These are phyloP conservation scores for Ariopsis seemanni DNA, from an alignment of 2,113 vertebrate species.

Conservation along the genomic window DNA sequence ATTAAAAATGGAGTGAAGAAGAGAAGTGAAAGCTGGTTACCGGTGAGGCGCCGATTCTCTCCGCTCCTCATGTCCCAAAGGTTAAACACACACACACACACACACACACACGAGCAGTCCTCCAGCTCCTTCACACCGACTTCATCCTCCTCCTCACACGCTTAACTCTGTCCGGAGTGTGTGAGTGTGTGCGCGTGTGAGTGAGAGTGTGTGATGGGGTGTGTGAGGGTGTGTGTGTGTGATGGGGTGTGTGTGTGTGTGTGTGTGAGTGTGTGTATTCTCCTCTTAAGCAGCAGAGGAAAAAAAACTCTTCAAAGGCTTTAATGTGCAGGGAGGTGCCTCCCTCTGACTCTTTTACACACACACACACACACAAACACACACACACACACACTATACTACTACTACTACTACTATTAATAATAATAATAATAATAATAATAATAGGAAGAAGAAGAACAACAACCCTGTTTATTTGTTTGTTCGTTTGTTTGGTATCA, in stretches of 20 bases:
- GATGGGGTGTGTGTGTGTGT: not conserved
- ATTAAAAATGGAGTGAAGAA: not conserved
- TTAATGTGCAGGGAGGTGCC: slow-evolving; percentile 59
- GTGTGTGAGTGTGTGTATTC: slow-evolving; percentile 34
- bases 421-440: not conserved
- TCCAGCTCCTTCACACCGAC: not conserved
- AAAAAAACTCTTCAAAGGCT: slow-evolving; percentile 56
- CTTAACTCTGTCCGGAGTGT: slow-evolving; percentile 40
- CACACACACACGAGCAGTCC: slow-evolving; percentile 4
- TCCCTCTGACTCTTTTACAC: slow-evolving; percentile 51
- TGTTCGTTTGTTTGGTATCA: not conserved
- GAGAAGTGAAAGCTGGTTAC: slow-evolving; percentile 5
- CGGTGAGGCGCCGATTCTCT: slow-evolving; percentile 7
- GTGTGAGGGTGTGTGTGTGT: not conserved
- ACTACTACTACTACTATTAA: not conserved
- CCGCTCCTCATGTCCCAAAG: slow-evolving; percentile 24
- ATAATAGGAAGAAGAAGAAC: not conserved
- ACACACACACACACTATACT: not conserved
- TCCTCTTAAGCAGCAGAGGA: slow-evolving; percentile 41
- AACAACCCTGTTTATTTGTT: too few relatives aligned
- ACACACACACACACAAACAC: slow-evolving; percentile 18
- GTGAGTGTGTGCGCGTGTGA: not conserved
- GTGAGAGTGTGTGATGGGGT: not conserved
- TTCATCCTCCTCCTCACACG: slow-evolving; percentile 2
- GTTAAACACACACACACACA: not conserved